Conservation (phyloP, 2,113 vertebrate species). For the Laticauda laticaudata region DNA sequence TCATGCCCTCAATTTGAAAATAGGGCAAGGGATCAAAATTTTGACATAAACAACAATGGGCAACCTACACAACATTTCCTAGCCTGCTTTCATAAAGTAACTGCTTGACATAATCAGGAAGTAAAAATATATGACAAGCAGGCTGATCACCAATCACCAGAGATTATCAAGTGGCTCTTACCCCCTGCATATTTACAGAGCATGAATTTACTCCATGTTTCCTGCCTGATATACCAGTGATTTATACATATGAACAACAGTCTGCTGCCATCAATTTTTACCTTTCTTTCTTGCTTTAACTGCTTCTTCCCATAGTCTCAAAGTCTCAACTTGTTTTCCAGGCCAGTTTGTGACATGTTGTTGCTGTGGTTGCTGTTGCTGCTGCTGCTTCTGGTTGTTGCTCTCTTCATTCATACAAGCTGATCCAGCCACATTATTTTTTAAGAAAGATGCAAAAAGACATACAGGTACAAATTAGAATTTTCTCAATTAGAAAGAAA, state of each 20-base stretch:
- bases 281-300: constrained; percentile 81
- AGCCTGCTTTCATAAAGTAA: neutral
- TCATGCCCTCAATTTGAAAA: neutral
- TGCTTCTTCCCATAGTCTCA: constrained; percentile 81
- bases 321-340: constrained; percentile 79
- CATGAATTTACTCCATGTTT: neutral
- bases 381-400: constrained; percentile 73
- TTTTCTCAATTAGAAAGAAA: constrained; percentile 50
- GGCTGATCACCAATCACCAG: neutral
- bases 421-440: constrained; percentile 64
- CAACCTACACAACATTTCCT: neutral
- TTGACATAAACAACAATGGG: neutral
- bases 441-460: constrained; percentile 44
- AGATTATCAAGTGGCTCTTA: neutral
- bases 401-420: constrained; percentile 80
- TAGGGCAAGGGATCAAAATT: neutral
- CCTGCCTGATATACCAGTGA: neutral
- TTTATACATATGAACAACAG: neutral
- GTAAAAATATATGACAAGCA: neutral
- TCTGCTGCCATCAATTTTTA: constrained; percentile 37
- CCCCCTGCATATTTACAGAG: neutral
- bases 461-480: constrained; percentile 62
- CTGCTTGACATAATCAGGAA: neutral
- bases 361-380: constrained; percentile 59
- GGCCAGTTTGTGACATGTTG: constrained; percentile 78